Evolutionary conservation across 2,113 vertebrate genomes (phyloP).

Genomic region (Periophthalmus modestus): DNA sequence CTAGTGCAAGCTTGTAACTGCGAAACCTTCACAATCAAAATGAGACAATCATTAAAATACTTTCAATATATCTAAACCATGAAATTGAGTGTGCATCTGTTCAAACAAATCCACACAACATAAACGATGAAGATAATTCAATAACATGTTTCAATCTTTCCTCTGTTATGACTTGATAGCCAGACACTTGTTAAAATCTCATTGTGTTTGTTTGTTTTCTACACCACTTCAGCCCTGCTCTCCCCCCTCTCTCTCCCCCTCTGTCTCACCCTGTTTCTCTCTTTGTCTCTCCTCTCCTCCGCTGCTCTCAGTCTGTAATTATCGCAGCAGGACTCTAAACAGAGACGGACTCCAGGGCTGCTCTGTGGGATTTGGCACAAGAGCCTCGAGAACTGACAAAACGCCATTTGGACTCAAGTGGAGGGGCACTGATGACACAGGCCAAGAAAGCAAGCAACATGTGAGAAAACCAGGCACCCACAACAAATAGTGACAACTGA

Average conservation of each 20-base stretch:
- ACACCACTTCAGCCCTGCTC: background rate
- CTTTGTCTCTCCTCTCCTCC: background rate
- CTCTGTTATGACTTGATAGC: background rate
- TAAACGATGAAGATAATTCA: background rate
- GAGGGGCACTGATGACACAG: background rate
- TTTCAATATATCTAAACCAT: too few relatives aligned
- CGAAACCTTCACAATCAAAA: too few relatives aligned
- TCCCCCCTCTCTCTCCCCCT: background rate
- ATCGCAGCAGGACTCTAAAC: constrained; percentile 6
- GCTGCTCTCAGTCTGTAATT: background rate
- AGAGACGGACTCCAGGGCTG: background rate
- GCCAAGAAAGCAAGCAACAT: constrained; percentile 3
- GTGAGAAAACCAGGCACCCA: background rate
- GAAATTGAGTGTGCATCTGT: too few relatives aligned
- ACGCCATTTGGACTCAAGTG: constrained; percentile 8
- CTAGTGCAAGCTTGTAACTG: too few relatives aligned
- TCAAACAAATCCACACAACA: background rate
- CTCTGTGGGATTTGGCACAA: constrained; percentile 4
- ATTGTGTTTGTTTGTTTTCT: background rate
- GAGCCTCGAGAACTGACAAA: background rate
- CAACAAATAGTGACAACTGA: too few relatives aligned
- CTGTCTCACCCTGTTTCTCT: background rate
- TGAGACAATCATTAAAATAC: too few relatives aligned
- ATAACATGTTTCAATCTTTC: background rate
- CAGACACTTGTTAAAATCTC: background rate